Evolutionary conservation across 2,113 vertebrate genomes (phyloP), one percentile per base, ranked within the genome.

Genomic region (Cyphomyrus discorhynchus): DNA sequence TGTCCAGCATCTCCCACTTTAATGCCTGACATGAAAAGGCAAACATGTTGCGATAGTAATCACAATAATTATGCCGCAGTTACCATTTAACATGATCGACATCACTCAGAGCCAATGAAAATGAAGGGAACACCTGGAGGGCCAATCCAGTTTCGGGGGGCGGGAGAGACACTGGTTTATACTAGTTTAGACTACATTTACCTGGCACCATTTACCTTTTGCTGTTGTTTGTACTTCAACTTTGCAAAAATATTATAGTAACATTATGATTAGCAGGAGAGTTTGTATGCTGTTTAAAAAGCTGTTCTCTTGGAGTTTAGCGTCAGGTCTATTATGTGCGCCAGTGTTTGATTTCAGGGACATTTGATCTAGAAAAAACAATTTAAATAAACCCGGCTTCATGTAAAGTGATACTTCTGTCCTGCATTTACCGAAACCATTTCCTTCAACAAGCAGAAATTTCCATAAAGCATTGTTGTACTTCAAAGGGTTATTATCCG

Each of bases 401-500:
- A 27, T 86, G 46, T 50, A 86, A 87, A 53, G 50, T 39, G 35
- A 31, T 87, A 53, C 35, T 53, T 87, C 85, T 87, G 85, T 87
- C 50, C 85, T 49, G 47, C 85, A 87, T 87, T 87, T 87, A 87
- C 85, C n/a, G 50, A 87, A 53, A 31, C 50, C 49, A 87, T 87
- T 53, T 87, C 47, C 85, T 87, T 87, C 85, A 86, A 87, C 85
- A 87, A 53, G 85, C 85, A 53, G 27, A 53, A 53, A 87, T 86
- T 86, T 52, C 84, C 84, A 86, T 86, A 87, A 87, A 87, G 49
- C 85, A 87, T 53, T 87, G 85, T 53, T 87, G 15, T 53, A 87
- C 85, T 87, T 87, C 85, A 87, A 87, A 87, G 85, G 27, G 19
- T 56, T 87, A 31, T 87, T 87, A 56, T 56, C 84, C 84, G 5